Percentiles rank a stretch among this genome's conserved stretches.
Evolutionary conservation across 2,888 invertebrate species (phyloP).

Genomic region (Plebejus melissa): DNA sequence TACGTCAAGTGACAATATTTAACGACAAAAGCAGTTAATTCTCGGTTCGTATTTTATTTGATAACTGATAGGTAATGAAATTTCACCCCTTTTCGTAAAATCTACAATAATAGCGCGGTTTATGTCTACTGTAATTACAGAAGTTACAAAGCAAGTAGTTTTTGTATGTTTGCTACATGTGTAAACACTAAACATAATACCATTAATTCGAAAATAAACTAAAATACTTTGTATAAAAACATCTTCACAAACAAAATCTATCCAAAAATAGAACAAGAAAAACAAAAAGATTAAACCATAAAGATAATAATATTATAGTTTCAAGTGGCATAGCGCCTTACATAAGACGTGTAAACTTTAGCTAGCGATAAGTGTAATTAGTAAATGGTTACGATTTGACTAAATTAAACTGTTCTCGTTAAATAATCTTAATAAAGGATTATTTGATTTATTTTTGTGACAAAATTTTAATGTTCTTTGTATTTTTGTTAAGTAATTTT

Average conservation of each 20-base stretch:
- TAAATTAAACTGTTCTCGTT: neutral
- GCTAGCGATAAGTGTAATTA: constrained; percentile 26
- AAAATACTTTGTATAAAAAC: neutral
- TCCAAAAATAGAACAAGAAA: neutral
- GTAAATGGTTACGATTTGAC: constrained; percentile 20
- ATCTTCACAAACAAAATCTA: neutral
- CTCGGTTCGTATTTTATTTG: constrained; percentile 5
- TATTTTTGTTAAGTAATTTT: no score
- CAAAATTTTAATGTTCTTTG: neutral
- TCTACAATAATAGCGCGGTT: neutral
- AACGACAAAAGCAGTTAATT: neutral
- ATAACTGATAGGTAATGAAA: neutral
- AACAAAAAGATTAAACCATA: neutral
- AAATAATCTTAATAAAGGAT: neutral
- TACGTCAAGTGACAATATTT: constrained; percentile 6
- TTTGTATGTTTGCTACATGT: neutral
- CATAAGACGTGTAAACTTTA: constrained; percentile 20
- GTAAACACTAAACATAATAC: neutral
- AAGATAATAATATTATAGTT: constrained; percentile 11
- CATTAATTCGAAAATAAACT: neutral
- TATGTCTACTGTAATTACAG: neutral
- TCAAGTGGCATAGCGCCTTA: neutral
- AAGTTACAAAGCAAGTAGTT: neutral
- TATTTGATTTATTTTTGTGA: constrained; percentile 3
- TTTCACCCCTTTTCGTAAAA: neutral